Evolutionary conservation across 2,797 vertebrate species (phyloP).

Genomic region (Silurus lanzhouensis): DNA sequence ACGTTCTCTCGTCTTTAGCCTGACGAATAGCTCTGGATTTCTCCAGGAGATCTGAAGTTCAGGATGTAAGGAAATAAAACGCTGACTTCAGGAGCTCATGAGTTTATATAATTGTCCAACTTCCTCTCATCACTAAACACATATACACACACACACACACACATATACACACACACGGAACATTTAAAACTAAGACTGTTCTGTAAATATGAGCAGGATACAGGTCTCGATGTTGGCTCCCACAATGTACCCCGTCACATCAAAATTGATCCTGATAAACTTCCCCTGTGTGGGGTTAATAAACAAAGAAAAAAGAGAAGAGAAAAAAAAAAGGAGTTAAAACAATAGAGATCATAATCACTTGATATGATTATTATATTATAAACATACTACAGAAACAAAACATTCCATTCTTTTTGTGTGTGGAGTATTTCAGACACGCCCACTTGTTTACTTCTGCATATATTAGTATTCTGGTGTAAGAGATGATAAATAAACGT

Average conservation of each 20-base stretch:
- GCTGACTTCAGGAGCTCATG: neutral
- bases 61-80: constrained; percentile 64
- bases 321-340: neutral
- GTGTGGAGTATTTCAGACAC: neutral
- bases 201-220: constrained; percentile 37
- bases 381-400: neutral
- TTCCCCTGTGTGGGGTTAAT: constrained; percentile 80
- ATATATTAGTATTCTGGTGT: neutral
- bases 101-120: no score
- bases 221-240: constrained; percentile 86
- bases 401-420: no score
- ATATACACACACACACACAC: neutral
- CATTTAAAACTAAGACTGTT: neutral
- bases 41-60: constrained; percentile 90
- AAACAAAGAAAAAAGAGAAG: neutral
- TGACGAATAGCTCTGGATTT: constrained; percentile 97
- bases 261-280: constrained; percentile 98
- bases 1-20: constrained; percentile 97
- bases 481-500: constrained; percentile 72
- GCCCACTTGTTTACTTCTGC: constrained; percentile 45
- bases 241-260: constrained; percentile 90
- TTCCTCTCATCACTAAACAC: neutral
- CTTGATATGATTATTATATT: neutral
- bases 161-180: neutral
- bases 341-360: no score